Percentiles rank a stretch among this genome's conserved stretches.
These are phyloP conservation scores for Gallinago paraguaiae DNA, from an alignment of 2,113 vertebrate genomes.

Conservation along the genomic window DNA sequence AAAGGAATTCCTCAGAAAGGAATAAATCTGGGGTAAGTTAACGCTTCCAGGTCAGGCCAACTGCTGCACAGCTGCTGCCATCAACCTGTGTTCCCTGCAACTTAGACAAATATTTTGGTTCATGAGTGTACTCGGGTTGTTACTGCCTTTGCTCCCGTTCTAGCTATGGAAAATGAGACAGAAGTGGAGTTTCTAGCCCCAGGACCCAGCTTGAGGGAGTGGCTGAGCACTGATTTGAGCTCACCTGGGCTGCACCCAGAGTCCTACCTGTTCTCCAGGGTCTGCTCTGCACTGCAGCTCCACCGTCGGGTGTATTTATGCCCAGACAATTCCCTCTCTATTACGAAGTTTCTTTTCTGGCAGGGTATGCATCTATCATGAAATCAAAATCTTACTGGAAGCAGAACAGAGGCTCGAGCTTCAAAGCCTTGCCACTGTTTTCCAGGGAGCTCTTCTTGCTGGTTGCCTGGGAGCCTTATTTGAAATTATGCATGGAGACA, in stretches of 20 bases:
- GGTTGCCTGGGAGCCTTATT: conserved; percentile 22
- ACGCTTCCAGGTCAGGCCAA: background rate
- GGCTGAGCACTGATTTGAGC: background rate
- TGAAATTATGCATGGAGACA: background rate
- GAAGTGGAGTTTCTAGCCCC: accelerated
- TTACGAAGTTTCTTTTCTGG: background rate
- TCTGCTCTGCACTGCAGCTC: accelerated
- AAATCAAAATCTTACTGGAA: conserved; percentile 45
- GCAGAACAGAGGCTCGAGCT: background rate
- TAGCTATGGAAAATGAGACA: background rate
- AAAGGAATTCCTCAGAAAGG: background rate
- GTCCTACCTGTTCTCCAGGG: background rate
- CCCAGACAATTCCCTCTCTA: background rate
- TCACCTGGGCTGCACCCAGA: background rate
- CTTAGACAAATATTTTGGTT: background rate
- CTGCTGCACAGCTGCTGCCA: background rate
- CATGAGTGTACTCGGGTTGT: accelerated
- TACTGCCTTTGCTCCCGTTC: background rate
- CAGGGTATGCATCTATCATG: background rate
- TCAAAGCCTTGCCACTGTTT: conserved; percentile 22
- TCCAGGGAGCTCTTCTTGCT: background rate
- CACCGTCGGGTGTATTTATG: background rate
- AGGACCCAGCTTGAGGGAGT: background rate
- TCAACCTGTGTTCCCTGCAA: background rate
- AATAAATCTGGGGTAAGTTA: background rate